Evolutionary conservation across 2,113 vertebrate species (phyloP).

Genomic region (Pteruthius melanotis): DNA sequence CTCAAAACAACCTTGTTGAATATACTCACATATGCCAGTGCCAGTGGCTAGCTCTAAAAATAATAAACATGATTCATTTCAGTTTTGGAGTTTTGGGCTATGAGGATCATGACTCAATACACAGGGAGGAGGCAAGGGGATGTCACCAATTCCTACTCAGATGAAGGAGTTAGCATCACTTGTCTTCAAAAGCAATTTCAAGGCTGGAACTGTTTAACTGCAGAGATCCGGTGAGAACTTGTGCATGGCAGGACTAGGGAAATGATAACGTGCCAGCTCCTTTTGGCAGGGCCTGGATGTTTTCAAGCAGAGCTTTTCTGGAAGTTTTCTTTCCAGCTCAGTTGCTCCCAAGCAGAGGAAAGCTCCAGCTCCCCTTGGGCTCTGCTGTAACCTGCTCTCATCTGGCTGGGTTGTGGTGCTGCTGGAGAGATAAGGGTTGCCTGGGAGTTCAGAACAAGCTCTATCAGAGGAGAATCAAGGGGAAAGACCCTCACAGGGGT

Average conservation of each 20-base stretch:
- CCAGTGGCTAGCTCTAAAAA: not conserved
- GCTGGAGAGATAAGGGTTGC: not conserved
- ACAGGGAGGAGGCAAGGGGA: not conserved
- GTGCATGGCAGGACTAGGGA: not conserved
- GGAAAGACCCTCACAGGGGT: not conserved
- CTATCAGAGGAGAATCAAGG: not conserved
- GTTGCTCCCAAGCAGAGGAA: not conserved
- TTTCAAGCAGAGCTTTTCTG: not conserved
- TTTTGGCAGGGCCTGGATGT: not conserved
- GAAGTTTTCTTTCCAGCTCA: not conserved
- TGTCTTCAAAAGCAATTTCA: not conserved
- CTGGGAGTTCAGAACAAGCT: not conserved
- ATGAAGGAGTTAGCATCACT: not conserved
- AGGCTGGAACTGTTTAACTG: not conserved
- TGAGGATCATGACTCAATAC: not conserved
- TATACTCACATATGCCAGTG: not conserved
- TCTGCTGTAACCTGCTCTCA: rapidly evolving
- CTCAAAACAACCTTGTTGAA: not conserved
- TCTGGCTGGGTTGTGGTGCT: not conserved
- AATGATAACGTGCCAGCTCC: not conserved
- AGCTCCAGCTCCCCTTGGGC: not conserved
- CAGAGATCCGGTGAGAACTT: not conserved
- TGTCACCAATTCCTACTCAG: not conserved
- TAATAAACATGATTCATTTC: not conserved
- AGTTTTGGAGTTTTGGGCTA: not conserved